Evolutionary conservation across 2,113 vertebrate species (phyloP), one percentile per base, ranked within the genome.

Genomic region (Gorsachius goisagi): DNA sequence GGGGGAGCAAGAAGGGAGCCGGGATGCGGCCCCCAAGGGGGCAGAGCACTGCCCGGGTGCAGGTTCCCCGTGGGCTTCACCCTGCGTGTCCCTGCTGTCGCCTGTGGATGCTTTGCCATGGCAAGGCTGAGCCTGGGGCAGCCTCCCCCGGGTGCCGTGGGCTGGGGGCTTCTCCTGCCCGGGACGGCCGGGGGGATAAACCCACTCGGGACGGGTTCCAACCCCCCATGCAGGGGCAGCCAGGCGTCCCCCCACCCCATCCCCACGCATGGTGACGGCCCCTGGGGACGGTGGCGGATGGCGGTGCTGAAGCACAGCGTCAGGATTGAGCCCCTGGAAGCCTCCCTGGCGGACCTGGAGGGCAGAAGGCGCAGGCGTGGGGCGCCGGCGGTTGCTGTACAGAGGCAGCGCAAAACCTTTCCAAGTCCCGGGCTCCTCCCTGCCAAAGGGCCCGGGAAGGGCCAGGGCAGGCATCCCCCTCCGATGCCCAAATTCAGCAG

Each of bases 281-380:
- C 35, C 44, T 41, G 28, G 64, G 56, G 39, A 2, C 0, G 1
- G 24, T 1, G 41, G 15, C 2, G 19, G 8, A 3, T 7, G 35
- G 50, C 1, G 0, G 20, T 0, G 32, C 12, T 3, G 35, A 23
- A 47, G 44, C 4, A 1, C 32, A 5, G 0, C 0, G 6, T 22
- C 20, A 5, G 4, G 3, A 5, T 5, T 1, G 7, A 37, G 41
- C 18, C 0, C 18, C 0, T 4, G 17, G 10, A 11, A 28, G 69
- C 12, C 72, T 32, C 30, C 22, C 20, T 4, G 4, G 44, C 56
- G 13, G 11, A 5, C 53, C 62, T 24, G 30, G 55, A 20, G 52
- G 72, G 58, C 26, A 33, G 63, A 19, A 11, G 35, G 16, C 7
- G 32, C 24, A 2, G 41, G 8, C 0, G 1, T 1, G 17, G 35